These are phyloP conservation scores for Pardosa pseudoannulata DNA, from an alignment of 2,888 invertebrate species.

Conservation along the genomic window DNA sequence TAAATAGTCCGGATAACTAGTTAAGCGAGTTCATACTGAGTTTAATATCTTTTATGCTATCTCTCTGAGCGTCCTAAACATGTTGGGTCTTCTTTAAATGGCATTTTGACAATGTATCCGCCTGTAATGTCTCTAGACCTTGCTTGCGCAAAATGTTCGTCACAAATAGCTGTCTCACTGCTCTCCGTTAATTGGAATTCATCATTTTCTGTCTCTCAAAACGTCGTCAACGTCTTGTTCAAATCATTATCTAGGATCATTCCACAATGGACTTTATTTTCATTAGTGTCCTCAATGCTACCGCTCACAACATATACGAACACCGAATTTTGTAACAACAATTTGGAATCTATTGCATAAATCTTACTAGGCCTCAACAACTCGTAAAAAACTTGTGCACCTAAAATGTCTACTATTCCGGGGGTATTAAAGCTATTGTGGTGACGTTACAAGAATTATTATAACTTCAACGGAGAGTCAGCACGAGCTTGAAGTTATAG, in stretches of 20 bases:
- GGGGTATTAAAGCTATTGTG: no score
- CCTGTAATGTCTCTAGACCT: not conserved
- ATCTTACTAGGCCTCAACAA: not conserved
- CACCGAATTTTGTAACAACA: not conserved
- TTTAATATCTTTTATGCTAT: no score
- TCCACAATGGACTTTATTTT: no score
- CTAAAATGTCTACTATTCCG: no score
- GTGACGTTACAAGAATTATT: no score
- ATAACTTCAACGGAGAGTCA: no score
- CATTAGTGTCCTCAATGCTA: not conserved
- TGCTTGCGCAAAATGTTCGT: not conserved
- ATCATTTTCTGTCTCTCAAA: constrained; percentile 4
- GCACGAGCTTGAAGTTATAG: no score
- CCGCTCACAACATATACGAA: not conserved
- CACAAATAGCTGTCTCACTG: not conserved
- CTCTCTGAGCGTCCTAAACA: not conserved
- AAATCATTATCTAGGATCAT: not conserved
- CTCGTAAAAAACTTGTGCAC: no score
- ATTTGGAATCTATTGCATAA: not conserved
- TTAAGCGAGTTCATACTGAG: not conserved
- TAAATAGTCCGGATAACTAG: not conserved
- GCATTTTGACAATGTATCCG: constrained; percentile 1
- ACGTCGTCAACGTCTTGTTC: not conserved
- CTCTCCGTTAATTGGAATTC: not conserved
- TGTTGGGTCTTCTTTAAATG: not conserved